Evolutionary conservation across 2,797 vertebrate species (phyloP), one percentile per base, ranked within the genome.

Genomic region (Enteromius paludinosus): DNA sequence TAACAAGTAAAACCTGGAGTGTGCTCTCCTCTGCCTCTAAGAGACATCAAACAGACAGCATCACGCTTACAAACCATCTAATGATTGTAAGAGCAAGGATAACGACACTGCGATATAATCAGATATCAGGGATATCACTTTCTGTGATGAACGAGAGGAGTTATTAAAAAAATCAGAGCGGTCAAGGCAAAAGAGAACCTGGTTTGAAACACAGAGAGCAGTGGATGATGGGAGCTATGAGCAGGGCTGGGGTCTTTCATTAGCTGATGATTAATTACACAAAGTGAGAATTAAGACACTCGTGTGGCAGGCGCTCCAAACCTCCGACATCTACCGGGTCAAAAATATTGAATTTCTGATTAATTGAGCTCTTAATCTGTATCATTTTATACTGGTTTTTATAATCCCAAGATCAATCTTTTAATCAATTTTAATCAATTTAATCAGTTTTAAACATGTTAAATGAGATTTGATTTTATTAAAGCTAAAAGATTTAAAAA

Each of bases 131-230:
- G 35, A 66, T 59, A 20, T 82, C 62, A 62, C 64, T 41, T 9
- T 68, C 52, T 66, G 1, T 52, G 41, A 73, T 65, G 43, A 33
- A 56, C 47, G 18, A 68, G 30, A 68, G 12, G 20, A 81, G 54
- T 33, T 73, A 77, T 72, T 73, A 64, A 68, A 81, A 59, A 56
- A 38, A 38, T 12, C n/a, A 35, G 49, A 45, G 41, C 49, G 43
- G 61, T 71, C 25, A 68, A 64, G 82, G 47, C 30, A 45, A 84
- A 65, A 43, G 71, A 84, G 25, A 47, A 68, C 38, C n/a, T 70
- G 41, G 41, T 82, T 82, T 72, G 56, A 43, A 75, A 66, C 54
- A 3, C 79, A 72, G 61, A 62, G 66, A 69, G 68, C 25, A 54
- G 62, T 59, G 47, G 35, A 66, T 61, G n/a, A 79, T 64, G 7